These are phyloP conservation scores for Papilio polyxenes DNA, from an alignment of 1,140 invertebrate genomes.

Conservation along the genomic window DNA sequence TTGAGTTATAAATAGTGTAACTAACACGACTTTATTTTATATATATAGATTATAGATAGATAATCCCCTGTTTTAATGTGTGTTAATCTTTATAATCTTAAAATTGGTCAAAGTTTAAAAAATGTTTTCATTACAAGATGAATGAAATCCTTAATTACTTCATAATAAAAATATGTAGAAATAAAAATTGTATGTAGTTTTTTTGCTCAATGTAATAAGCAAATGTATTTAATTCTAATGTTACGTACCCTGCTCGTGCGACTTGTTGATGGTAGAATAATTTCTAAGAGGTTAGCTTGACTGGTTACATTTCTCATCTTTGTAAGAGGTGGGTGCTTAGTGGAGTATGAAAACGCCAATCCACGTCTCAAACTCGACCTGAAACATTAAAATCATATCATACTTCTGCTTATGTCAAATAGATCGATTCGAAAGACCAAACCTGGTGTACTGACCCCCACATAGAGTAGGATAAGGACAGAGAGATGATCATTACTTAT, in stretches of 20 bases:
- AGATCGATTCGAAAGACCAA: not conserved
- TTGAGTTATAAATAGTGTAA: no score
- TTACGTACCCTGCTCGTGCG: slow-evolving; percentile 33
- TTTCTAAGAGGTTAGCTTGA: slow-evolving; percentile 47
- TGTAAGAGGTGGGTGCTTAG: slow-evolving; percentile 61
- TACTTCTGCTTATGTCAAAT: not conserved
- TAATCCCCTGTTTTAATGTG: no score
- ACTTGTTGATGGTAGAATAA: slow-evolving; percentile 46
- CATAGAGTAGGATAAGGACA: not conserved
- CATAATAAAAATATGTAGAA: not conserved
- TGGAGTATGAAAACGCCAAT: slow-evolving; percentile 64
- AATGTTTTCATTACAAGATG: no score
- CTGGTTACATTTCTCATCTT: slow-evolving; percentile 69
- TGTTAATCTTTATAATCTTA: no score
- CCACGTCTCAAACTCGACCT: slow-evolving; percentile 65
- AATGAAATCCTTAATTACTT: no score
- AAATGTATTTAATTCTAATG: slow-evolving; percentile 24
- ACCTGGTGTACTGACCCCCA: not conserved
- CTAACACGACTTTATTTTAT: no score
- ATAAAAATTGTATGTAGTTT: no score
- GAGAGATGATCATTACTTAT: not conserved
- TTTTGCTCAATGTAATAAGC: no score
- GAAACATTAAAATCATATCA: slow-evolving; percentile 35
- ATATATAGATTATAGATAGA: no score
- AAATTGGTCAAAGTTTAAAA: no score